phyloP scores from a whole-genome alignment of 2,888 invertebrate genomes.

The Laspeyria flexula region DNA sequence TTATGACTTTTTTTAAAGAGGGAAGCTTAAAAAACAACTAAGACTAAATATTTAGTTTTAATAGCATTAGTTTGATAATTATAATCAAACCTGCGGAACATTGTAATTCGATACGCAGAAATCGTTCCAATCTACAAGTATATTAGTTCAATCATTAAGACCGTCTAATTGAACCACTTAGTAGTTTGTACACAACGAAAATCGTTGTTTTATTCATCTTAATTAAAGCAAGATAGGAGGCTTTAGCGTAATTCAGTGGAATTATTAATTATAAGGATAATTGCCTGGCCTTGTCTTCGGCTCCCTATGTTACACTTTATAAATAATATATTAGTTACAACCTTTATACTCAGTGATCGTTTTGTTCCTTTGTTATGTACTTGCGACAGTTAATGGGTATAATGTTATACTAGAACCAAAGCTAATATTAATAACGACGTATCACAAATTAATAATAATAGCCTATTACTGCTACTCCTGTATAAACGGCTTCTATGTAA shows the following conservation, averaged over 20 bases:
- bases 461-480: background rate
- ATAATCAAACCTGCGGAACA: background rate
- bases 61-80: background rate
- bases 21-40: too few relatives aligned
- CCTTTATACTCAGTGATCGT: conserved; percentile 43
- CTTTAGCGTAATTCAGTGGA: conserved; percentile 43
- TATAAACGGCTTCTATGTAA: background rate
- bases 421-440: background rate
- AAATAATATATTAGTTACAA: conserved; percentile 46
- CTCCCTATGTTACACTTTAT: conserved; percentile 41
- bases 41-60: too few relatives aligned
- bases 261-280: conserved; percentile 56
- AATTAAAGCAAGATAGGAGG: conserved; percentile 38
- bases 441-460: background rate
- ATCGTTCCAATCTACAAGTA: background rate
- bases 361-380: conserved; percentile 29
- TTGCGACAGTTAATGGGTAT: conserved; percentile 13
- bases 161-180: conserved; percentile 4
- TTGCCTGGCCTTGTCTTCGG: conserved; percentile 47
- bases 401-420: conserved; percentile 6
- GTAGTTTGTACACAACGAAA: conserved; percentile 16
- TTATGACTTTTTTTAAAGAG: too few relatives aligned
- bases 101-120: background rate
- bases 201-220: conserved; percentile 42
- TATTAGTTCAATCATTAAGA: background rate